Percentiles rank a stretch among this genome's conserved stretches.
Conservation (phyloP, 2,113 vertebrate genomes). For the Bagarius yarrelli region DNA sequence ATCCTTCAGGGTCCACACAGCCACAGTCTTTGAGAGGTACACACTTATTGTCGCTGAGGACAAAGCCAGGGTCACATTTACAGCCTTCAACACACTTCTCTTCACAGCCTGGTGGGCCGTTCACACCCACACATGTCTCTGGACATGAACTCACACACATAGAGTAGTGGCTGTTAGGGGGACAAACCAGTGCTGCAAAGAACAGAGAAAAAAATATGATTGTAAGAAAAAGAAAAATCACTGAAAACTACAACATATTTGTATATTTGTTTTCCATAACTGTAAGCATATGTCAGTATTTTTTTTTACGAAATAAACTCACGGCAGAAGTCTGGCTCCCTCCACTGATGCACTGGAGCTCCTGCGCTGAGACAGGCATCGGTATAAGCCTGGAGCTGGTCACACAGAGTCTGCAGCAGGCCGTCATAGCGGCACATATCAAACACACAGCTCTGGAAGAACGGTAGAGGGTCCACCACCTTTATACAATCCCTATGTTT, state of each 20-base stretch:
- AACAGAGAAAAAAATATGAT: not conserved
- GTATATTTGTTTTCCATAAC: too few relatives aligned
- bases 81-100: slow-evolving; percentile 74
- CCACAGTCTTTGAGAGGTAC: slow-evolving; percentile 71
- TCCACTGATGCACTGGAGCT: slow-evolving; percentile 73
- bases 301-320: slow-evolving; percentile 56
- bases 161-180: slow-evolving; percentile 75
- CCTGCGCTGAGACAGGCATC: slow-evolving; percentile 72
- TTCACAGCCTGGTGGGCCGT: slow-evolving; percentile 59
- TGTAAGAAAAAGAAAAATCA: not conserved
- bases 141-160: slow-evolving; percentile 72
- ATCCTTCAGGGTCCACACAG: slow-evolving; percentile 65
- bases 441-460: slow-evolving; percentile 73
- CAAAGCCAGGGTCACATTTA: slow-evolving; percentile 71
- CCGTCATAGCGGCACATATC: slow-evolving; percentile 79
- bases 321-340: slow-evolving; percentile 75
- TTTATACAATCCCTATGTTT: slow-evolving; percentile 69
- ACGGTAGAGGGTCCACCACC: slow-evolving; percentile 67
- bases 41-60: slow-evolving; percentile 69
- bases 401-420: slow-evolving; percentile 67
- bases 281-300: not conserved
- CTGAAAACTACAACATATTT: not conserved
- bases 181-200: slow-evolving; percentile 69
- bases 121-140: slow-evolving; percentile 66
- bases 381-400: slow-evolving; percentile 77